These are phyloP conservation scores for Cancer borealis DNA, from an alignment of 2,888 invertebrate genomes.

Conservation along the genomic window DNA sequence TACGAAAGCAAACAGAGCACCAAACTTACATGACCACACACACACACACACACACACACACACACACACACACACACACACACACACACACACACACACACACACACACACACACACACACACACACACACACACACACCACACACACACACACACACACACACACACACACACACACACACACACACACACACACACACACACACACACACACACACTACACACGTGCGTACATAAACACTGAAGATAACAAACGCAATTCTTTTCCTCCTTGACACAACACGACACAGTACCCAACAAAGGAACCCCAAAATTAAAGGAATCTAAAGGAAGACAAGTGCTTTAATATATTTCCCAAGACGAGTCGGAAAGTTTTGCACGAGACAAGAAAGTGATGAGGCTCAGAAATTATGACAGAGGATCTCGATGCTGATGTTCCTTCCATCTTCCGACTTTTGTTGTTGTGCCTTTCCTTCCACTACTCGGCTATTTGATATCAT, in stretches of 20 bases:
- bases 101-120: background rate
- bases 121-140: background rate
- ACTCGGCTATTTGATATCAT: background rate
- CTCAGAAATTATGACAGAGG: background rate
- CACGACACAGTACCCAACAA: background rate
- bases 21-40: background rate
- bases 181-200: background rate
- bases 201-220: background rate
- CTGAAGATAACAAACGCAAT: background rate
- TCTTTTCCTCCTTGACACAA: background rate
- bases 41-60: background rate
- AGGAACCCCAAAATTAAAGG: background rate
- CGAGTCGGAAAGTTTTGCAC: background rate
- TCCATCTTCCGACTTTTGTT: background rate
- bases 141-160: background rate
- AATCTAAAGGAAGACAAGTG: background rate
- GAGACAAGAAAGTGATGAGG: background rate
- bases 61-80: background rate
- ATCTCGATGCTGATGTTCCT: background rate
- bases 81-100: background rate
- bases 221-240: background rate
- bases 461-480: background rate
- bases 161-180: background rate
- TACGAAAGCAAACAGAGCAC: background rate
- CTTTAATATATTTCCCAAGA: conserved; percentile 29